Evolutionary conservation across 2,797 vertebrate species (phyloP).

Genomic region (Phyllotis vaccarum): DNA sequence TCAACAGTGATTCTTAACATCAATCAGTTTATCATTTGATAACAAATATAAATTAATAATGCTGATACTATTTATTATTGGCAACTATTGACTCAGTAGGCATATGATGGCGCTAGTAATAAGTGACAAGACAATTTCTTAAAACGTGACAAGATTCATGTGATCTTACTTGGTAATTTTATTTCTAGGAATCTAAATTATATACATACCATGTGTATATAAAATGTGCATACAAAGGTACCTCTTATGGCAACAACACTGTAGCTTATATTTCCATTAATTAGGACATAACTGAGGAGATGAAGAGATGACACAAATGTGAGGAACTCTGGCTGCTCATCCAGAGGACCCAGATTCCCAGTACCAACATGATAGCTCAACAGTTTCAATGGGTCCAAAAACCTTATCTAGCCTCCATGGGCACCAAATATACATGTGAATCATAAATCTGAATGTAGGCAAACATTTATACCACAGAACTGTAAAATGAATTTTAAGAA

Average conservation of each 20-base stretch:
- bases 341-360: no score
- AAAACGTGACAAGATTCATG: neutral
- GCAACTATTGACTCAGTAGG: neutral
- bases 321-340: neutral
- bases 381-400: neutral
- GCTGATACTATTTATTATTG: neutral
- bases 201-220: neutral
- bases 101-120: neutral
- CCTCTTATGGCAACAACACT: neutral
- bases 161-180: neutral
- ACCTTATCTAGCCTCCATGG: neutral
- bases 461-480: neutral
- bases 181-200: conserved; percentile 27
- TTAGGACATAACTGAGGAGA: neutral
- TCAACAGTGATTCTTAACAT: neutral
- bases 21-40: neutral
- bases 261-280: neutral
- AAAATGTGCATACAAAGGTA: neutral
- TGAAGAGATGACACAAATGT: neutral
- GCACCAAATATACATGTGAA: neutral
- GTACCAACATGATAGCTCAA: neutral
- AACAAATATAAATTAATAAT: neutral
- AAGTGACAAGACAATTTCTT: neutral
- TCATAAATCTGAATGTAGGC: neutral
- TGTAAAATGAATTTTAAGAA: neutral